A percentile compares a stretch with the other conserved stretches of the same genome.
Evolutionary conservation across 64 coral and sea anemone genomes (phyloP).

Genomic region (Porites lutea): DNA sequence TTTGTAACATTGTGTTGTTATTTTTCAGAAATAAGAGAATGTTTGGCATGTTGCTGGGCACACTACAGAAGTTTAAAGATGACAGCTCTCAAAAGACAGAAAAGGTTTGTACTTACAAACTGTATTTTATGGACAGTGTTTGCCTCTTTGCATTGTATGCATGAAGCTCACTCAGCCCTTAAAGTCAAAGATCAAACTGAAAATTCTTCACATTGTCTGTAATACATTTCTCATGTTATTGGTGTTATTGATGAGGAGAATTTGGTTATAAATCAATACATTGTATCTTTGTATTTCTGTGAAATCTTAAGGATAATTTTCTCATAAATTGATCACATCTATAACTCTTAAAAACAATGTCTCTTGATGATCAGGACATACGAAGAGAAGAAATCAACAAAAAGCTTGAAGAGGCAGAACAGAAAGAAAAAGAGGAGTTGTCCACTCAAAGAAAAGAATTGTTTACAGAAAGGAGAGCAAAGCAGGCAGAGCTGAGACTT

Average conservation of each 20-base stretch:
- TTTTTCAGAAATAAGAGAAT: conserved; percentile 92
- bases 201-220: too few relatives aligned
- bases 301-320: too few relatives aligned
- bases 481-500: conserved; percentile 82
- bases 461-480: conserved; percentile 84
- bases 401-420: conserved; percentile 92
- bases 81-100: conserved; percentile 83
- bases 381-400: conserved; percentile 96
- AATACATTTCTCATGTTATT: too few relatives aligned
- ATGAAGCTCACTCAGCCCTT: too few relatives aligned
- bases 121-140: neutral
- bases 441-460: conserved; percentile 75
- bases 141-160: too few relatives aligned
- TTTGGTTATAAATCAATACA: too few relatives aligned
- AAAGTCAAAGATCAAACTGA: too few relatives aligned
- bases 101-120: conserved; percentile 51
- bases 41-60: conserved; percentile 99
- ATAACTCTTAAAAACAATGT: too few relatives aligned
- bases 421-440: conserved; percentile 92
- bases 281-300: too few relatives aligned
- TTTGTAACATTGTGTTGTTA: neutral
- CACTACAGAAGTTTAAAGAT: conserved; percentile 97
- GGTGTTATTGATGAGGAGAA: too few relatives aligned
- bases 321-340: too few relatives aligned
- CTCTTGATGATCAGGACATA: conserved; percentile 61